Evolutionary conservation across 2,797 vertebrate species (phyloP).

Genomic region (Mergus octosetaceus): DNA sequence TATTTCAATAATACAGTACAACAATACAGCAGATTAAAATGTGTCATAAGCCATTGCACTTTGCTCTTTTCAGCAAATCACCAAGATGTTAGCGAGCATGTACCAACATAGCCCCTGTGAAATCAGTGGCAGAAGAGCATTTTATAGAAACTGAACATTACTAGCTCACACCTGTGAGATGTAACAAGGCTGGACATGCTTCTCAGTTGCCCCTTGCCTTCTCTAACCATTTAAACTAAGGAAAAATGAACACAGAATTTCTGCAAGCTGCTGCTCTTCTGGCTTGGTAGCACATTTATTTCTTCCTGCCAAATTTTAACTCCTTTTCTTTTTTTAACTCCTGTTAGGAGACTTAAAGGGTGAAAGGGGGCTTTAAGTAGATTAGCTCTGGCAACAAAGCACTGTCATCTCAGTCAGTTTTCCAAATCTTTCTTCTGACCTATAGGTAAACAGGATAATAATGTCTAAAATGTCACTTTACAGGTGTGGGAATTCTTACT

Average conservation of each 20-base stretch:
- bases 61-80: neutral
- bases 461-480: neutral
- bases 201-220: neutral
- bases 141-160: neutral
- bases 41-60: rapidly evolving
- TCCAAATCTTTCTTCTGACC: neutral
- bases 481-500: neutral
- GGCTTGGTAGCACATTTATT: neutral
- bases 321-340: neutral
- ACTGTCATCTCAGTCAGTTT: neutral
- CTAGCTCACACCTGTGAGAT: neutral
- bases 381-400: neutral
- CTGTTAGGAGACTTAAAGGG: neutral
- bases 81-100: neutral
- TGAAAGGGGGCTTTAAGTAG: neutral
- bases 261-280: neutral
- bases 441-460: neutral
- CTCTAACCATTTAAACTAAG: neutral
- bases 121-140: neutral
- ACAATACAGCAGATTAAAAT: neutral
- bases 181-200: neutral
- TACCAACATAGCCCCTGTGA: neutral
- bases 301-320: neutral
- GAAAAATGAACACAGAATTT: neutral
- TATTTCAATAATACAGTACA: neutral